Evolutionary conservation across 2,113 vertebrate genomes (phyloP), one percentile per base, ranked within the genome.

Genomic region (Dascyllus trimaculatus): DNA sequence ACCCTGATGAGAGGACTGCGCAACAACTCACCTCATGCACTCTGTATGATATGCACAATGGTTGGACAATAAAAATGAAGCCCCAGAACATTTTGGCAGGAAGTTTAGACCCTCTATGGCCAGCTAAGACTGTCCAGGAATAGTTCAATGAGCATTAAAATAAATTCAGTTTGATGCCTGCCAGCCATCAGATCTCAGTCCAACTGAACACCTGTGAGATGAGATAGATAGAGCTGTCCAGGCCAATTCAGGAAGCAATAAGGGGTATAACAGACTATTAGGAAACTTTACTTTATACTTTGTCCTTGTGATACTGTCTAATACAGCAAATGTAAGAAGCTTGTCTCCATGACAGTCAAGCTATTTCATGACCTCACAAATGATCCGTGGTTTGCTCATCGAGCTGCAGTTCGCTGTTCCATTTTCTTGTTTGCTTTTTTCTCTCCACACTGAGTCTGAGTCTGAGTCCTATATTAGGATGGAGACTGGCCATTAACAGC

Each of bases 401-500:
- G 10, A 64, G 59, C 75, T 38, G 17, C 51, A 64, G 43, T 29
- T 58, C 56, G 40, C 66, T 43, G 13, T 10, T 25, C 22, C 25
- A 21, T n/a, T 54, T 5, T 40, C 45, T 24, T 65, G 25, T 84
- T 75, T 84, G 64, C 68, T 65, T 67, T 80, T 53, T 63, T 54
- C 65, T 71, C 64, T 43, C 17, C 19, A 67, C 72, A 71, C 60
- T 46, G 29, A 45, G 25, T 54, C 32, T 18, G n/a, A n/a, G n/a
- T n/a, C n/a, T n/a, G n/a, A n/a, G n/a, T n/a, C n/a, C n/a, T 5
- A 56, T 51, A 77, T 83, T 45, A 85, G 62, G 19, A 74, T 32
- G 58, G 59, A 84, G 29, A 79, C 25, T 10, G 29, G 75, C 75
- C 48, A 86, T 88, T 84, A 86, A 57, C 60, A 13, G 70, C 77